Evolutionary conservation across 2,797 vertebrate genomes (phyloP).

Genomic region (Sebastes baramenuke): DNA sequence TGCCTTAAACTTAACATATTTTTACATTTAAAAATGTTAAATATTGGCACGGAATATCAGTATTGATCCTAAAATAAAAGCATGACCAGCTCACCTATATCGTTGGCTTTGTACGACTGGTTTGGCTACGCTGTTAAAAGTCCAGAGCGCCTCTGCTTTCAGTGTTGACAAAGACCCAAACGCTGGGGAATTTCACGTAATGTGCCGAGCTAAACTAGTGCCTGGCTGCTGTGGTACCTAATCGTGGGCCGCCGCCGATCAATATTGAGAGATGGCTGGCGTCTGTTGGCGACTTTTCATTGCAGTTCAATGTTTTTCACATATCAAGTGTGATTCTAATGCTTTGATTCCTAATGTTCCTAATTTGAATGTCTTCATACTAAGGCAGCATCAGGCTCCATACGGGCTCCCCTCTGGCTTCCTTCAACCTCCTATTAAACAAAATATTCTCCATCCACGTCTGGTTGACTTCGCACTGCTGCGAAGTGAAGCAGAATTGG

Average conservation of each 20-base stretch:
- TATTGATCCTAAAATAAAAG: neutral
- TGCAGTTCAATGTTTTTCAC: neutral
- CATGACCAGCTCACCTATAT: neutral
- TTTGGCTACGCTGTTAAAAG: neutral
- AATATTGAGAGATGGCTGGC: neutral
- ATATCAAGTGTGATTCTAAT: neutral
- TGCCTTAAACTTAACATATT: too few relatives aligned
- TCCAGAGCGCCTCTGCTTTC: neutral
- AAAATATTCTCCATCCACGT: too few relatives aligned
- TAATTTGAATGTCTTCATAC: neutral
- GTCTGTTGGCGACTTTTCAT: neutral
- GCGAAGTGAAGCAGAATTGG: too few relatives aligned
- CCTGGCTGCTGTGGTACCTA: neutral
- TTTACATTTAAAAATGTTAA: too few relatives aligned
- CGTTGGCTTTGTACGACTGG: neutral
- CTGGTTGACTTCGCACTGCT: too few relatives aligned
- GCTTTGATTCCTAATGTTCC: neutral
- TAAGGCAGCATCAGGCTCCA: too few relatives aligned
- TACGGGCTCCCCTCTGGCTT: too few relatives aligned
- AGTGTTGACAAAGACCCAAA: neutral
- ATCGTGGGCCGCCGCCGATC: neutral
- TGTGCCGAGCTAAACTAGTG: neutral
- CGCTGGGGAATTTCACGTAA: neutral
- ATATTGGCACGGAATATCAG: too few relatives aligned
- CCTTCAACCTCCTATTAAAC: too few relatives aligned